Conservation (phyloP, 2,797 vertebrate genomes). For the Corythornis leucogaster region DNA sequence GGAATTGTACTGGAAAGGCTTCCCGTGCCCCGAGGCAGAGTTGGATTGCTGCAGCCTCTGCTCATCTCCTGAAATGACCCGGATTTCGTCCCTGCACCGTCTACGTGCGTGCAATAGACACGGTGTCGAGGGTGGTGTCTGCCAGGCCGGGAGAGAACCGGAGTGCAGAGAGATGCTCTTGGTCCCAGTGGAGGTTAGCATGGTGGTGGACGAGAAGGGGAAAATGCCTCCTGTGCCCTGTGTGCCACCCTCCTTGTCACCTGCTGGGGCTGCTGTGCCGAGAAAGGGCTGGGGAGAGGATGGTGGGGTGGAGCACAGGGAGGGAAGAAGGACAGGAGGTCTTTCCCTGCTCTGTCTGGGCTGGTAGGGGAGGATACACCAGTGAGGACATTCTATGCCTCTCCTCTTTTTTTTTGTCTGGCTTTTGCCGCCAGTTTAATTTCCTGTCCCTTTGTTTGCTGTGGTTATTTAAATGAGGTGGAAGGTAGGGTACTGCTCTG, state of each 20-base stretch:
- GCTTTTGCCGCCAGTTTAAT: neutral
- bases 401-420: neutral
- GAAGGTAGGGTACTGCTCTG: neutral
- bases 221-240: neutral
- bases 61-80: neutral
- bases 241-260: neutral
- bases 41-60: neutral
- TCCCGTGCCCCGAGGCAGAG: neutral
- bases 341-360: neutral
- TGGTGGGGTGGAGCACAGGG: neutral
- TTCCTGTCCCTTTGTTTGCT: slow-evolving; percentile 6
- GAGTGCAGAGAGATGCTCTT: neutral
- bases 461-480: neutral
- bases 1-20: neutral
- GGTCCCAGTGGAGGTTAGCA: rapidly evolving
- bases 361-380: neutral
- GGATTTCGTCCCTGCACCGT: neutral
- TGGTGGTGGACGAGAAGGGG: neutral
- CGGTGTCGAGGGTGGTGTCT: neutral
- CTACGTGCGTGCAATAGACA: rapidly evolving
- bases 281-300: neutral
- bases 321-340: neutral
- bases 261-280: neutral
- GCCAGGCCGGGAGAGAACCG: neutral
- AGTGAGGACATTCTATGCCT: neutral